Evolutionary conservation across 2,888 invertebrate species (phyloP), one percentile per base, ranked within the genome.

Genomic region (Apocheima hispidaria): DNA sequence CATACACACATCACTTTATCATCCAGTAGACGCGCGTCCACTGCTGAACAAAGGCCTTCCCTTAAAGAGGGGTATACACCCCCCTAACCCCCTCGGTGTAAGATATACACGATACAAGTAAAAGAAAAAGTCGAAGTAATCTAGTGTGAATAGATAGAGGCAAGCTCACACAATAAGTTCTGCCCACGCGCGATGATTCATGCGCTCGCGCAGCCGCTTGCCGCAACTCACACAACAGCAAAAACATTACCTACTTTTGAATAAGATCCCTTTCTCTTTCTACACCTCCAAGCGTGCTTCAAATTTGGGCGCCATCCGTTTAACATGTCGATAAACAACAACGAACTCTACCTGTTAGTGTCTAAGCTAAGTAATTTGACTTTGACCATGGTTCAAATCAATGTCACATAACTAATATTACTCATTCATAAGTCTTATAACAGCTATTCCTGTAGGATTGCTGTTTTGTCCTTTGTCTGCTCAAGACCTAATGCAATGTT

Each of bases 171-270:
- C 86, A 91, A 90, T 91, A 88, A 87, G 88, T 81, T 84, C 84
- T 54, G 79, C 92, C 92, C 90, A 91, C 92, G 92, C 90, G 87
- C 52, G 86, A 81, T 91, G 92, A 92, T 81, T 91, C 92, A 92
- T 76, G 82, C 88, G 79, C 82, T 79, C 70, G 83, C 80, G 80
- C 79, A 73, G 73, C 77, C 75, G 82, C 78, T 75, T 79, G 85
- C 82, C 75, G 77, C 88, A 81, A 80, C 81, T 79, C 78, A 79
- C 72, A 75, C 77, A 70, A 66, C 86, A 82, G 90, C 90, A 92
- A 92, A 92, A 92, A 91, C 91, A 91, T 92, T 91, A 91, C 92
- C 92, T 86, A 92, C 92, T 92, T 92, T 91, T 92, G 87, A 88
- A 90, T 91, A 90, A 87, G 88, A 87, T 88, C 83, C 91, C 92